Conservation (phyloP, 2,113 vertebrate species). For the Poeciliopsis prolifica region DNA sequence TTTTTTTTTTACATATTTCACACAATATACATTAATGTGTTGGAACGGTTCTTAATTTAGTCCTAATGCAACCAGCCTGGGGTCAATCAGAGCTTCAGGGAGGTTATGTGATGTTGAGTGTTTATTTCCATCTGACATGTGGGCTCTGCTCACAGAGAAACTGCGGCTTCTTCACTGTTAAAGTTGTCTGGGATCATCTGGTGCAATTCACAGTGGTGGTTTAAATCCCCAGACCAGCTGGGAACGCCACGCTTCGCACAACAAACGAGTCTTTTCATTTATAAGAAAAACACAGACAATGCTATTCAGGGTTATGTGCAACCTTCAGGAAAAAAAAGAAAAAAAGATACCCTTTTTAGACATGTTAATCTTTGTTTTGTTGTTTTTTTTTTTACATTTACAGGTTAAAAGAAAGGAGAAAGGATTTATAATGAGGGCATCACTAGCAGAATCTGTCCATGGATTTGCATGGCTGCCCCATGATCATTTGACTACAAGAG, state of each 20-base stretch:
- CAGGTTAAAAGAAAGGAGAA: background rate
- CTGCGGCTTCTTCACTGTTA: background rate
- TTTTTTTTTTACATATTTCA: background rate
- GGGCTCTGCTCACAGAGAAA: background rate
- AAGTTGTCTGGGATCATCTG: background rate
- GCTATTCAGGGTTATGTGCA: background rate
- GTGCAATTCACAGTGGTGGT: fast-evolving
- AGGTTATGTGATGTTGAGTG: background rate
- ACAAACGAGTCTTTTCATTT: background rate
- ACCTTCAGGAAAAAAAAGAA: no score
- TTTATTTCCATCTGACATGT: background rate
- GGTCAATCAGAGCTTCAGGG: background rate
- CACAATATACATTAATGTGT: constrained; percentile 30
- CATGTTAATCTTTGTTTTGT: background rate
- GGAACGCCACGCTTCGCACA: constrained; percentile 11
- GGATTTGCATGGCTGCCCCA: constrained; percentile 8
- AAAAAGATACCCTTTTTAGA: no score
- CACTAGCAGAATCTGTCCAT: background rate
- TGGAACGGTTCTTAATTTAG: background rate
- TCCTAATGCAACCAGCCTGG: background rate
- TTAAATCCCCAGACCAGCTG: constrained; percentile 58
- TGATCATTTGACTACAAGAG: background rate
- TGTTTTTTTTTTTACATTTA: background rate
- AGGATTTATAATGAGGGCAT: background rate
- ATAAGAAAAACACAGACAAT: background rate